These are phyloP conservation scores for Anorthoa munda DNA, from an alignment of 2,888 invertebrate genomes.

Conservation along the genomic window DNA sequence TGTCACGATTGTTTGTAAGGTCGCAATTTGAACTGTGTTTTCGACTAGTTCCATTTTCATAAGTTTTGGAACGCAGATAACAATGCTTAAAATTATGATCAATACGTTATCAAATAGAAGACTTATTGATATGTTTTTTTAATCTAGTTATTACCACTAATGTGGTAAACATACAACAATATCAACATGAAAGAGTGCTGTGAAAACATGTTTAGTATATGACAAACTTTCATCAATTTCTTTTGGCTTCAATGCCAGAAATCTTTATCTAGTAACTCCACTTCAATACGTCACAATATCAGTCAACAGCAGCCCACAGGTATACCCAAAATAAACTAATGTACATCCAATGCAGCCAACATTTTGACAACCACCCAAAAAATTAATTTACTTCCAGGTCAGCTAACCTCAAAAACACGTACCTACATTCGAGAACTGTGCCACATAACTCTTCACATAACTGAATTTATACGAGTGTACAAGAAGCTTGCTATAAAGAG, in stretches of 20 bases:
- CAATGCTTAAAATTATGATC: no score
- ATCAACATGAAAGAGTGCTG: no score
- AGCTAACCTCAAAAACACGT: slow-evolving; percentile 42
- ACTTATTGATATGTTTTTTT: no score
- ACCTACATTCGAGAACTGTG: slow-evolving; percentile 46
- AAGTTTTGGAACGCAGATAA: not conserved
- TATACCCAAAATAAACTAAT: not conserved
- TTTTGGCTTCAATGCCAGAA: no score
- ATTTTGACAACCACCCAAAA: slow-evolving; percentile 21
- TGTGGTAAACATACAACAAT: no score
- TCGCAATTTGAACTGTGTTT: not conserved
- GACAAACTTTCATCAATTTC: no score
- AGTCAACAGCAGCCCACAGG: not conserved
- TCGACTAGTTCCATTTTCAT: not conserved
- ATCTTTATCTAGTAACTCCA: not conserved
- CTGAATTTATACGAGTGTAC: slow-evolving; percentile 69
- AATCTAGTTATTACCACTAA: no score
- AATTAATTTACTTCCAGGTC: slow-evolving; percentile 30
- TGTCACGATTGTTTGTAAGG: not conserved
- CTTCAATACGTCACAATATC: not conserved
- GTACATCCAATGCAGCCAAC: not conserved
- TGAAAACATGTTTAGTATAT: no score
- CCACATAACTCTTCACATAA: slow-evolving; percentile 53
- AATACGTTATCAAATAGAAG: no score
- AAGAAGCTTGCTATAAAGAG: slow-evolving; percentile 67